Evolutionary conservation across 2,888 invertebrate genomes (phyloP).

Genomic region (Mimumesa dahlbomi): DNA sequence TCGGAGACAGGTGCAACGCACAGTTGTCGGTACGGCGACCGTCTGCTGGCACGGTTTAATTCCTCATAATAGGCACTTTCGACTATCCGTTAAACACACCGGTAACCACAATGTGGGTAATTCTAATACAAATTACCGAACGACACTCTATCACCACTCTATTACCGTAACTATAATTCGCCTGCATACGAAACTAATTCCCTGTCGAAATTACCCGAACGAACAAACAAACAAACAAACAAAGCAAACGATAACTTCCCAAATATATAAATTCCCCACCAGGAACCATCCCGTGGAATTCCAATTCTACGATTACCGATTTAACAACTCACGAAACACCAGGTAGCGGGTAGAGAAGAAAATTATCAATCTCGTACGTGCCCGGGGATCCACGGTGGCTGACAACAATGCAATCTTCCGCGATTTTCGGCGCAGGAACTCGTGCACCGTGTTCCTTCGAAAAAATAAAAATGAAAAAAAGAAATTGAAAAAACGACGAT

Average conservation of each 20-base stretch:
- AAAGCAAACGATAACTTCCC: too few species aligned
- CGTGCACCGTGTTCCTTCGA: constrained; percentile 9
- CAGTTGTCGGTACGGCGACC: constrained; percentile 29
- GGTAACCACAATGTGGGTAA: constrained; percentile 14
- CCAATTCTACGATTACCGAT: too few species aligned
- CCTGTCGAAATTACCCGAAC: too few species aligned
- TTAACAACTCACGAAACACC: too few species aligned
- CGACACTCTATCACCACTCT: neutral
- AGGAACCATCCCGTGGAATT: too few species aligned
- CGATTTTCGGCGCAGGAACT: constrained; percentile 32
- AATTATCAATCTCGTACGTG: too few species aligned
- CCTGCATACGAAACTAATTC: too few species aligned
- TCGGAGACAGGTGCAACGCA: constrained; percentile 57
- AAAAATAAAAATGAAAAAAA: constrained; percentile 1
- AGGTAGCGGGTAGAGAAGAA: too few species aligned
- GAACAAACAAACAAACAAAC: too few species aligned
- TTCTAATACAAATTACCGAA: constrained; percentile 5
- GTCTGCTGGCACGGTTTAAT: constrained; percentile 26
- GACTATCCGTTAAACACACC: constrained; percentile 41
- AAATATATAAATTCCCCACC: too few species aligned
- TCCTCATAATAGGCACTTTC: constrained; percentile 40
- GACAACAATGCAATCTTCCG: constrained; percentile 27
- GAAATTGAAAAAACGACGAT: too few species aligned
- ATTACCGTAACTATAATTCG: neutral
- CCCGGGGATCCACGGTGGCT: too few species aligned